Evolutionary conservation across 23 tunicate genomes (phyloP).

Genomic region (Aplidium turbinatum): DNA sequence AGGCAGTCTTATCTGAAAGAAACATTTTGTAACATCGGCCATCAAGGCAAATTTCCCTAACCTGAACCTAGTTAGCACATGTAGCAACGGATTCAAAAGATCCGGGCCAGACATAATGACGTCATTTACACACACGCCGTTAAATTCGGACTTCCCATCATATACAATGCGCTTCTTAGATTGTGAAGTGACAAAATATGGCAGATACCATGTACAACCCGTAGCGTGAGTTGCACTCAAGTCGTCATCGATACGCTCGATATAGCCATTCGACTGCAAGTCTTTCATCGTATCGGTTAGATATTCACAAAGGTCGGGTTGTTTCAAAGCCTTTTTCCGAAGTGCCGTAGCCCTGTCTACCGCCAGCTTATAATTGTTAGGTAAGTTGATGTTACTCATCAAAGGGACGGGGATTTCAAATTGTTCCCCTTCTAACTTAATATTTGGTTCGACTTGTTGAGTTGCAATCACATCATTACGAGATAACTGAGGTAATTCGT

Average conservation of each 20-base stretch:
- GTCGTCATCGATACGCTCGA: constrained; percentile 1
- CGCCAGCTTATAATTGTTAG: constrained; percentile 11
- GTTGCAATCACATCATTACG: no score
- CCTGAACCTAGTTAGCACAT: constrained; percentile 1
- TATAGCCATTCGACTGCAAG: not conserved
- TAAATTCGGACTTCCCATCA: not conserved
- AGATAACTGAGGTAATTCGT: no score
- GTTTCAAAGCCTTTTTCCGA: not conserved
- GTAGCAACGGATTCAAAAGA: not conserved
- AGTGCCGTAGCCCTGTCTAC: not conserved
- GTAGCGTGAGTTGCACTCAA: not conserved
- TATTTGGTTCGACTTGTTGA: constrained; percentile 1
- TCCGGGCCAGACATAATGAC: constrained; percentile 2
- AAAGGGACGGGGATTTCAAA: constrained; percentile 22
- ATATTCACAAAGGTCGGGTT: not conserved
- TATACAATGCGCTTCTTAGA: constrained; percentile 1
- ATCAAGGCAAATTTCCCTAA: not conserved
- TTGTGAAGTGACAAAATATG: constrained; percentile 5
- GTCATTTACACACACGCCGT: not conserved
- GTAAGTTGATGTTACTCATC: not conserved
- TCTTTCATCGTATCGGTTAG: constrained; percentile 1
- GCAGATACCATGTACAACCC: constrained; percentile 15
- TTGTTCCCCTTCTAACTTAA: not conserved
- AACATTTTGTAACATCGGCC: constrained; percentile 18
- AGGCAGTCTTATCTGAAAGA: constrained; percentile 4